Evolutionary conservation across 2,888 invertebrate species (phyloP), one percentile per base, ranked within the genome.

Genomic region (Tupiocoris notatus): DNA sequence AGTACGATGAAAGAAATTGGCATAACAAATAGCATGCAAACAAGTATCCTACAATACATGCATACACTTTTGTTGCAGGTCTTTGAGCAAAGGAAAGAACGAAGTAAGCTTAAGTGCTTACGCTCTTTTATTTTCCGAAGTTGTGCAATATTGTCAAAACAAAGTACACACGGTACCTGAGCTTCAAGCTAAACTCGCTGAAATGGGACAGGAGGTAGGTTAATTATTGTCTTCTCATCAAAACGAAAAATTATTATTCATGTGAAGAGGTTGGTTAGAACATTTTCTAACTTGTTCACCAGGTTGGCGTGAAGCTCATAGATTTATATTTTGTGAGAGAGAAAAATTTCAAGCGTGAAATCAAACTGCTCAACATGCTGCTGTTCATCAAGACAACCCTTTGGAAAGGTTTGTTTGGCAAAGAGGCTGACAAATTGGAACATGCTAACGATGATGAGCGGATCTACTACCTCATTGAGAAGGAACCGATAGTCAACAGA

Each of bases 401-500:
- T 17, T 99, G 99, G 99, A 98, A 98, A 88, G 94, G 93, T 71
- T 85, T 99, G 20, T 99, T 98, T 88, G 98, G 98, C 1, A 94
- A 95, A 83, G 99, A 99, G 86, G 98, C 98, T 39, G 99, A 99
- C 83, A 98, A 98, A 83, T 84, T 99, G 79, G 99, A 99, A 83
- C 96, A 98, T 85, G 96, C 98, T 1, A 98, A 98, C 85, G 98
- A 99, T 85, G 98, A 99, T 86, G 97, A 98, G 83, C 90, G 93
- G 79, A 98, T 96, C 0, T 99, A 98, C 85, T 98, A 98, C 82
- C 93, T 99, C 59, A 98, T 99, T 83, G 99, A 99, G 84, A 96
- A 96, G 82, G 98, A 99, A 83, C 96, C 98, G 9, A 83, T 99
- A 80, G 98, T 97, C 0, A 99, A 99, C 85, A 92, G 92, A 82